Base-by-base conservation (phyloP, 2,797 vertebrate genomes). In the Garrulus glandarius region DNA sequence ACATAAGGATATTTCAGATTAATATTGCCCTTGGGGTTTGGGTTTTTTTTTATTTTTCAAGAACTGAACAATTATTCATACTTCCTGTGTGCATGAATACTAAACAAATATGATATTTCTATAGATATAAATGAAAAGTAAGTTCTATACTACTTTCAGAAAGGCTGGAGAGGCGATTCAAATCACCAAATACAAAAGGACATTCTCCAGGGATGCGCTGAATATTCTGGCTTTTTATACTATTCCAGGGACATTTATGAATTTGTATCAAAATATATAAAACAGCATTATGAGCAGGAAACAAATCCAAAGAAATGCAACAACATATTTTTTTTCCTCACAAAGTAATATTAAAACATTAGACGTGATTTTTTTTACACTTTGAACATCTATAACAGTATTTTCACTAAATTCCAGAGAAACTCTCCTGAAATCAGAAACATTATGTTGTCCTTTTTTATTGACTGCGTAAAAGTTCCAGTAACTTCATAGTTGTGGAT, bases 261-360 rank as follows among this genome's bases (percentile, higher is more conserved):
- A 59, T 83, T 93, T 52, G 16, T 32, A 79, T 69, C 13, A 72
- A 95, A 94, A 87, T 55, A n/a, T 6, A 65, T 18, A 69, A 81
- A 91, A 41, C 3, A 10, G 27, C 89, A 50, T 60, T 59, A 77
- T 11, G 5, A 22, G 15, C 6, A 84, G 14, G 23, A 39, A 77
- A 46, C 10, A 80, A 68, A 89, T 43, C 5, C 8, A 76, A 53
- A 44, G 39, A 82, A 79, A 72, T 3, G 2, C 23, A 89, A 91
- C 10, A 15, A 27, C 68, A 4, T 32, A 5, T 55, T 63, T 56
- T 60, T 60, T 68, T 93, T 24, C 9, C 72, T 56, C 36, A 10
- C 5, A 72, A 91, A 89, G 17, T 50, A 57, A 32, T 26, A 78
- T 64, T 81, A 70, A 76, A 82, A 53, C 8, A 36, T 55, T 39